Conservation (phyloP, 2,888 invertebrate species). For the Plagiodera versicolora region DNA sequence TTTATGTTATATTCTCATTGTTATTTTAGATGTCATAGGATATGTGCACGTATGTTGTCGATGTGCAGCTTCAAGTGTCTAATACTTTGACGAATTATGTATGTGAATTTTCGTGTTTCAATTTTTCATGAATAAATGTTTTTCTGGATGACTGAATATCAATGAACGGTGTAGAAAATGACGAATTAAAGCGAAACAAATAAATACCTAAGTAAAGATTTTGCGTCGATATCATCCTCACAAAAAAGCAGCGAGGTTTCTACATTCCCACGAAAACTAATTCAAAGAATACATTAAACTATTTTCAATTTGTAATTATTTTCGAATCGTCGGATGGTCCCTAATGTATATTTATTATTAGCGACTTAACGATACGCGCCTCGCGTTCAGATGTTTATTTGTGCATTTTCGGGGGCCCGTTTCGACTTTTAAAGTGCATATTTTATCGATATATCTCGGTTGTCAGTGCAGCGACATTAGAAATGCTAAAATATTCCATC, state of each 20-base stretch:
- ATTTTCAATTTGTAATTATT: slow-evolving; percentile 44
- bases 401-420: slow-evolving; percentile 41
- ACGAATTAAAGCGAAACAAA: background rate
- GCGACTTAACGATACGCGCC: slow-evolving; percentile 32
- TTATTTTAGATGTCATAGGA: too few relatives aligned
- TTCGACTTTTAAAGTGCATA: slow-evolving; percentile 52
- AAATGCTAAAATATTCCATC: slow-evolving; percentile 57
- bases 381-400: slow-evolving; percentile 43
- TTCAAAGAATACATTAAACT: slow-evolving; percentile 40
- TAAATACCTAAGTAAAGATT: background rate
- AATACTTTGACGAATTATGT: too few relatives aligned
- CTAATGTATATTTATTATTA: slow-evolving; percentile 33
- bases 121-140: too few relatives aligned
- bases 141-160: too few relatives aligned
- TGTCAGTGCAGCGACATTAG: slow-evolving; percentile 54
- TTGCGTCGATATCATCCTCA: slow-evolving; percentile 21
- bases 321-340: slow-evolving; percentile 24
- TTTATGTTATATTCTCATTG: too few relatives aligned
- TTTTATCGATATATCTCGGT: slow-evolving; percentile 55
- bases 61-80: too few relatives aligned
- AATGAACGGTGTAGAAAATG: too few relatives aligned
- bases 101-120: too few relatives aligned
- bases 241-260: slow-evolving; percentile 21
- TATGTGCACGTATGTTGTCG: too few relatives aligned
- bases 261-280: slow-evolving; percentile 38